Evolutionary conservation across 2,888 invertebrate genomes (phyloP), one percentile per base, ranked within the genome.

Genomic region (Abrostola triplasia): DNA sequence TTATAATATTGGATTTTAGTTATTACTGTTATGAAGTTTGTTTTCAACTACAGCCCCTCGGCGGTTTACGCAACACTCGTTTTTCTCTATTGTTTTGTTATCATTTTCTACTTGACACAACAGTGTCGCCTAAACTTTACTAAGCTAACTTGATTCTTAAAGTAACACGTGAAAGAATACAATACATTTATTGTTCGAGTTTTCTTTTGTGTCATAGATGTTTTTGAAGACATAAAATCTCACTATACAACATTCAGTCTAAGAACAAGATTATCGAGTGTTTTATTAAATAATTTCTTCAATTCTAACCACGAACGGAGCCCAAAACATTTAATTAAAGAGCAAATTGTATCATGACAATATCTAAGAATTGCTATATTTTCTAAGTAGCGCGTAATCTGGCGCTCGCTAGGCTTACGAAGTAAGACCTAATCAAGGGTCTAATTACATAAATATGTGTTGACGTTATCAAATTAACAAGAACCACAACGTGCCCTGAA

Each of bases 21-120:
- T 61, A 64, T 51, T 65, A 58, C 70, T 61, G 37, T 67, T 61
- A 50, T 59, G n/a, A 79, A 74, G 65, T 67, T 79, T 72, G 71
- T 72, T 78, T 48, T 57, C 61, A 60, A 60, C 62, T 59, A 59
- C 72, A 64, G 50, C 53, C 59, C 57, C 66, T 60, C 38, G 41
- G 50, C 56, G 65, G 37, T 61, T 56, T 35, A 37, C 44, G 36
- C 47, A 47, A 47, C 36, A 62, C 59, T 65, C 74, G 67, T 77
- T 70, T 77, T 64, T 59, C 56, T 64, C 60, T 64, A 69, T 70
- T 77, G 78, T 79, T 75, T 69, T 64, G 56, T 61, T 79, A 77
- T 80, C 72, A 67, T 72, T 51, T 62, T 48, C 12, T 63, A 47
- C 61, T 60, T 64, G 64, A 70, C 54, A 64, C 55, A 56, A 56